Base-by-base conservation (phyloP, 2,797 vertebrate species). In the Sparus aurata region DNA sequence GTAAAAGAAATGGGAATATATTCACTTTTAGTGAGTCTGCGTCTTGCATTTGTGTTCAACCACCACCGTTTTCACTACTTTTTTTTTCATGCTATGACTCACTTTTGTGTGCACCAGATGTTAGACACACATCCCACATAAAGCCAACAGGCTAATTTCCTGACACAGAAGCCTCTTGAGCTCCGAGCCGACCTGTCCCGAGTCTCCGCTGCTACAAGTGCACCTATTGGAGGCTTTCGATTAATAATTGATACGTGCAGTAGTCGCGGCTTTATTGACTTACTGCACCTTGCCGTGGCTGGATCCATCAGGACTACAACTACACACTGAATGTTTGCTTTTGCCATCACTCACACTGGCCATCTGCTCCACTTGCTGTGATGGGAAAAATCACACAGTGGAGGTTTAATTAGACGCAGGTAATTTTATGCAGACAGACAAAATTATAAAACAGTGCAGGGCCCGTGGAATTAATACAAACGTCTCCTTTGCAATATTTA, bases 221-320 rank as follows among this genome's bases (percentile, higher is more conserved):
- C 17, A 65, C 15, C 47, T n/a, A 45, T 45, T 45, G 43, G 43
- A 45, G 43, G 12, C 43, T 45, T 41, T 45, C 69, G 64, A 87
- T 88, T 59, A 92, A 91, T 91, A 77, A 92, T 90, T 93, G 62
- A 91, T 77, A 30, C 1, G 20, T 63, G 41, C 62, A n/a, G 50
- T 25, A 58, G 50, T 41, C 55, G 49, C 50, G 47, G n/a, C 65
- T 65, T 62, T 79, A 66, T 73, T 87, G 75, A 86, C 82, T 78
- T 47, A 67, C 15, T 67, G 47, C 16, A 50, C 67, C 70, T 76
- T 43, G 73, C 47, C 62, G 54, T 12, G 23, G 30, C 84, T 84
- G 83, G 90, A 84, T 79, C 63, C 62, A 88, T 60, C 88, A 72
- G 83, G 85, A 79, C 3, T n/a, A 15, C 27, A 1, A 38, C 27